Evolutionary conservation across 2,113 vertebrate genomes (phyloP), one percentile per base, ranked within the genome.

Genomic region (Odocoileus virginianus): DNA sequence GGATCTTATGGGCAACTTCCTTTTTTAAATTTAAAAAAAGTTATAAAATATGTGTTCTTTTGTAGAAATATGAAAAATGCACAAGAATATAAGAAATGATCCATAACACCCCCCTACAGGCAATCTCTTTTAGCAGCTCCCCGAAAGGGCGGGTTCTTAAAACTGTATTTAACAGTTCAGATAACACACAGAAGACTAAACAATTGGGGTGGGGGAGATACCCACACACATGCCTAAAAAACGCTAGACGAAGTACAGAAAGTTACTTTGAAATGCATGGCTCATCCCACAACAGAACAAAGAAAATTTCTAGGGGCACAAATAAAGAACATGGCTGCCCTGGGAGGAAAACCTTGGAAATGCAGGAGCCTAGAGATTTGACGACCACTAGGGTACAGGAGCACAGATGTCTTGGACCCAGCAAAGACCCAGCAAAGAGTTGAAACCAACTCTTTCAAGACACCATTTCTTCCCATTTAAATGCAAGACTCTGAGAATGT

Each of bases 41-140:
- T 94, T 88, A 91, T 64, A 33, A 96, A 94, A 91, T 95, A 74
- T 58, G 47, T 83, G 17, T 21, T 85, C n/a, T 83, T 83, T 64
- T 89, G 71, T n/a, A 84, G 50, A 92, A 96, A 91, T 83, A 92
- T 4, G 47, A 95, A 88, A 97, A 89, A 93, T 45, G n/a, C 57
- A 27, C 45, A 28, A 90, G 47, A 57, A 91, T 74, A 30, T 87
- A 97, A 96, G 47, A 96, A 91, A 96, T 71, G 10, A 97, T 57
- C 61, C 16, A 54, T 64, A 97, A 97, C 9, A 27, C 30, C 40
- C n/a, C 89, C 13, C 50, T 71, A 87, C 2, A 86, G 52, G 82
- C 82, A 87, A 94, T 92, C 76, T 74, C 28, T 94, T 74, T 60
- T 45, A 95, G 33, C 78, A 43, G 33, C 50, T 33, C 52, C 52